Conservation (phyloP, 2,888 invertebrate species). For the Norana najaformis region DNA sequence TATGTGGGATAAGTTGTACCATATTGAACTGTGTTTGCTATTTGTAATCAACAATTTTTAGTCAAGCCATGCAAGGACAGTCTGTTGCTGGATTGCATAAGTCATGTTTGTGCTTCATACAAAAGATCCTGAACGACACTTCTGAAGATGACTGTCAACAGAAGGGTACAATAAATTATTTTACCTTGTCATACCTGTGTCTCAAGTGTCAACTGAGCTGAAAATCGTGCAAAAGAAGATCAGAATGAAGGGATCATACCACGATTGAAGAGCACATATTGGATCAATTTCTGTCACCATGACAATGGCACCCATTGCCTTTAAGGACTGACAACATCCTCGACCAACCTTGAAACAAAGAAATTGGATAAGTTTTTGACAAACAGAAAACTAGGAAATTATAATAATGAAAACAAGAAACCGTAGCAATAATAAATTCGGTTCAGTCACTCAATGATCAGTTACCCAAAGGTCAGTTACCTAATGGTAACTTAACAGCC, state of each 20-base stretch:
- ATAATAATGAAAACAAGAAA: neutral
- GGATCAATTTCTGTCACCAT: slow-evolving; percentile 97
- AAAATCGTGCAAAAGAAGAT: neutral
- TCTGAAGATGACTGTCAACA: too few relatives aligned
- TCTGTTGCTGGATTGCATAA: too few relatives aligned
- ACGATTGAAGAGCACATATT: slow-evolving; percentile 90
- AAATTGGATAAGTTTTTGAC: neutral
- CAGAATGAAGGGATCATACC: slow-evolving; percentile 59
- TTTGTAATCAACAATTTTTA: too few relatives aligned
- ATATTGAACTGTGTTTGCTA: too few relatives aligned
- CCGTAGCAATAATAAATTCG: too few relatives aligned
- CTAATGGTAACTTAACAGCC: too few relatives aligned
- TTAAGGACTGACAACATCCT: slow-evolving; percentile 92
- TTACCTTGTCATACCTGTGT: too few relatives aligned
- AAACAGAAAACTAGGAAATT: neutral
- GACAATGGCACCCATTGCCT: slow-evolving; percentile 92
- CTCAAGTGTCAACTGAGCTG: too few relatives aligned
- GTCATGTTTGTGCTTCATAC: too few relatives aligned
- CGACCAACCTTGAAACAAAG: slow-evolving; percentile 74
- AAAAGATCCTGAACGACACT: too few relatives aligned
- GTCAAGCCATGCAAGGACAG: too few relatives aligned
- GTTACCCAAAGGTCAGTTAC: neutral
- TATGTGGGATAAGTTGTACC: neutral
- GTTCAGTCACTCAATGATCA: neutral
- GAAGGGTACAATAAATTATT: too few relatives aligned